A percentile compares a stretch with the other conserved stretches of the same genome.
phyloP scores from a whole-genome alignment of 2,797 vertebrate genomes.

The Oreortyx pictus region DNA sequence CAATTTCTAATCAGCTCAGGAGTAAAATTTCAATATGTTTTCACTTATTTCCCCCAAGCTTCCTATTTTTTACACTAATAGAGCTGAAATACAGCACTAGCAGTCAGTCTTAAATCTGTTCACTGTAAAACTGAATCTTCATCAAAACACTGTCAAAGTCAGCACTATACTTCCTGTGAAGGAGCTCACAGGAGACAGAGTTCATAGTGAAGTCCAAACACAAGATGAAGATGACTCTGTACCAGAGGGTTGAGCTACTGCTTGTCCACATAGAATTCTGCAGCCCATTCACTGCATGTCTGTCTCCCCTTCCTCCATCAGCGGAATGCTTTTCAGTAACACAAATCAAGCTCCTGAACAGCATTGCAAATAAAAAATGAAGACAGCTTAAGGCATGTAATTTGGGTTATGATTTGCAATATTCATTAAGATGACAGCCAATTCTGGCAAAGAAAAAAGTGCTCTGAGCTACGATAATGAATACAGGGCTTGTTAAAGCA shows the following conservation, averaged over 20 bases:
- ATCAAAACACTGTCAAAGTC: conserved; percentile 7
- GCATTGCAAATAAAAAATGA: conserved; percentile 43
- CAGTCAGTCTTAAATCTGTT: not conserved
- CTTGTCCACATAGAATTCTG: conserved; percentile 33
- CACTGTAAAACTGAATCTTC: not conserved
- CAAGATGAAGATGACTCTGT: not conserved
- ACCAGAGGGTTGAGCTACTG: not conserved
- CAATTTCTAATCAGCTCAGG: not conserved
- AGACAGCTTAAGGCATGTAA: conserved; percentile 35
- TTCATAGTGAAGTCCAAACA: not conserved
- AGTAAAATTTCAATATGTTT: not conserved
- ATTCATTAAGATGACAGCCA: conserved; percentile 52
- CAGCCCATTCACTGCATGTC: not conserved
- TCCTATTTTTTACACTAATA: not conserved
- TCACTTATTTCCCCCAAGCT: not conserved
- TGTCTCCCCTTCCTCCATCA: not conserved
- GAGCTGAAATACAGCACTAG: not conserved
- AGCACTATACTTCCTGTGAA: not conserved
- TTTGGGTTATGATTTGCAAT: conserved; percentile 36
- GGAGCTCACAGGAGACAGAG: not conserved
- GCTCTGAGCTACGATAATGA: conserved; percentile 40
- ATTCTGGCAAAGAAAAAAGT: conserved; percentile 40
- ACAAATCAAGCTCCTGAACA: conserved; percentile 30
- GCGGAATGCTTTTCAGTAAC: not conserved
- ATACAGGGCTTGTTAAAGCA: conserved; percentile 60